Percentiles rank a stretch among this genome's conserved stretches.
Evolutionary conservation across 2,797 vertebrate species (phyloP).

Genomic region (Enteromius mattozi): DNA sequence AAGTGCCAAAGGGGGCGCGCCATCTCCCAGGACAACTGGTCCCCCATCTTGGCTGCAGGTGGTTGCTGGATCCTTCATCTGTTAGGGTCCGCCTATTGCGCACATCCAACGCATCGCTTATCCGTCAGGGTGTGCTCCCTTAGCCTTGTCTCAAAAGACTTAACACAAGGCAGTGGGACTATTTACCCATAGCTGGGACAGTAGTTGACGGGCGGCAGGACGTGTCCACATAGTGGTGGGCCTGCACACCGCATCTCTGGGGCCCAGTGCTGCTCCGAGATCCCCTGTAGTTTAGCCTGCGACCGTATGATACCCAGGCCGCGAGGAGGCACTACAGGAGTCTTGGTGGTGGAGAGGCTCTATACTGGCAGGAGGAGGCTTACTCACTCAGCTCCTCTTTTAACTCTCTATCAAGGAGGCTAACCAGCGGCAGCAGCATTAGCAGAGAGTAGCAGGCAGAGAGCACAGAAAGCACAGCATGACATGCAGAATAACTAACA

Average conservation of each 20-base stretch:
- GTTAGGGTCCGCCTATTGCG: slow-evolving; percentile 22
- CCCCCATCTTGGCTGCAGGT: slow-evolving; percentile 26
- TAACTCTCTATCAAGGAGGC: background rate
- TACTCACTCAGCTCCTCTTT: background rate
- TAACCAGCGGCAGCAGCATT: background rate
- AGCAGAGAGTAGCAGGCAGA: background rate
- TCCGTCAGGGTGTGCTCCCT: background rate
- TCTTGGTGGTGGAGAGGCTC: background rate
- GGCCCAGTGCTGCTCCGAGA: slow-evolving; percentile 21
- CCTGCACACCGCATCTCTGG: background rate
- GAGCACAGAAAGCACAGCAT: background rate
- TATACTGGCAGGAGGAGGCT: background rate
- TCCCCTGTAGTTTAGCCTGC: slow-evolving; percentile 16
- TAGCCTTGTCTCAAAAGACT: slow-evolving; percentile 9
- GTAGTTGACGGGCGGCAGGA: slow-evolving; percentile 4
- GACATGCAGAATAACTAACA: background rate
- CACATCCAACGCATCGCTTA: slow-evolving; percentile 24
- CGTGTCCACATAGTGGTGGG: background rate
- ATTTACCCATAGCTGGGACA: slow-evolving; percentile 21
- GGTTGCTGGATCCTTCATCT: slow-evolving; percentile 11
- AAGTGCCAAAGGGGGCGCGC: slow-evolving; percentile 1
- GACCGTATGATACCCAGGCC: background rate
- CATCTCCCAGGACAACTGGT: slow-evolving; percentile 18
- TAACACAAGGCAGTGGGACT: slow-evolving; percentile 9
- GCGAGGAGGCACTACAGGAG: background rate